Conservation (phyloP, 1,140 invertebrate genomes). For the Drosophila tropicalis region DNA sequence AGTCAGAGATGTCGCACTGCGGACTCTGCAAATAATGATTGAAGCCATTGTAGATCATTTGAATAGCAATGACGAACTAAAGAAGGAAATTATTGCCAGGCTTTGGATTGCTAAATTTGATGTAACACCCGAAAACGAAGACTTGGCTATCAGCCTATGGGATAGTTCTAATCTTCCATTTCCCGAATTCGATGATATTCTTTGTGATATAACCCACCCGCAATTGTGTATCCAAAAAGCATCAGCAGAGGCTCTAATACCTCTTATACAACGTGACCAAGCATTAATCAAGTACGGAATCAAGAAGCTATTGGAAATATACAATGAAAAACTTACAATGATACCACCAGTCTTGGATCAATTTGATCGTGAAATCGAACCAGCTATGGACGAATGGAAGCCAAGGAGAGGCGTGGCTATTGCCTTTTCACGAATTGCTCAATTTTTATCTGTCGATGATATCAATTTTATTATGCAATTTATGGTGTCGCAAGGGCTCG, state of each 20-base stretch:
- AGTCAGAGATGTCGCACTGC: conserved; percentile 92
- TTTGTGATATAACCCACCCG: conserved; percentile 91
- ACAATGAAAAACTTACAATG: conserved; percentile 90
- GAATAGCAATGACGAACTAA: conserved; percentile 85
- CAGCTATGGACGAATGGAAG: conserved; percentile 93
- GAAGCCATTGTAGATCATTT: conserved; percentile 87
- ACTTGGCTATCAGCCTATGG: conserved; percentile 89
- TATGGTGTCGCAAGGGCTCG: conserved; percentile 94
- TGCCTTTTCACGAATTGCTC: conserved; percentile 89
- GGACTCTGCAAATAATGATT: conserved; percentile 88
- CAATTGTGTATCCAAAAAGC: conserved; percentile 91
- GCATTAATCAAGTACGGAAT: conserved; percentile 86
- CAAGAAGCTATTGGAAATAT: conserved; percentile 88
- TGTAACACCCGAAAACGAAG: conserved; percentile 87
- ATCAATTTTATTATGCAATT: conserved; percentile 90
- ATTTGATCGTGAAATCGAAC: conserved; percentile 94
- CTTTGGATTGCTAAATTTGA: conserved; percentile 92
- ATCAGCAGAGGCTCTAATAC: conserved; percentile 89
- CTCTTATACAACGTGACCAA: conserved; percentile 86
- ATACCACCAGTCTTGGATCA: conserved; percentile 94
- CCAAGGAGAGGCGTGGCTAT: conserved; percentile 94
- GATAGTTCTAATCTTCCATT: conserved; percentile 85
- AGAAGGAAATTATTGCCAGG: conserved; percentile 86
- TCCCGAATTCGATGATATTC: conserved; percentile 86
- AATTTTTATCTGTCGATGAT: conserved; percentile 85